These are phyloP conservation scores for Drosophila nr. perissopoda DNA, from an alignment of 2,888 invertebrate species.

Conservation along the genomic window DNA sequence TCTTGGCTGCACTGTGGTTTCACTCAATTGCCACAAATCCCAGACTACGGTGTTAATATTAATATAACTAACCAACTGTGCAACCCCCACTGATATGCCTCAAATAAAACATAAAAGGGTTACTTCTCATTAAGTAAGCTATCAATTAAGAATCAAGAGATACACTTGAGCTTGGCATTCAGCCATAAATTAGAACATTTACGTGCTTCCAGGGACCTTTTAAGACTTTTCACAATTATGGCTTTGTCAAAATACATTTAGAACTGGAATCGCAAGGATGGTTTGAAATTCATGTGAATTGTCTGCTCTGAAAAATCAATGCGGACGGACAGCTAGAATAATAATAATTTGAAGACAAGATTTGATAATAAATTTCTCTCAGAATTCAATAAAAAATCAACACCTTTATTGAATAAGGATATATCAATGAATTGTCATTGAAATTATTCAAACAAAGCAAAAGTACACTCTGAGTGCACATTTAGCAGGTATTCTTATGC, in stretches of 20 bases:
- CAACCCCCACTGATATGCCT: neutral
- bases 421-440: neutral
- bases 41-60: conserved; percentile 34
- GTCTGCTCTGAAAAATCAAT: neutral
- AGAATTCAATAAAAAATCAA: neutral
- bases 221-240: neutral
- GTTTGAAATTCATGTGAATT: neutral
- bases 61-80: conserved; percentile 18
- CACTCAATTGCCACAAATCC: conserved; percentile 43
- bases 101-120: conserved; percentile 8
- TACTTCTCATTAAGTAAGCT: neutral
- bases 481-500: neutral
- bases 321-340: neutral
- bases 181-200: neutral
- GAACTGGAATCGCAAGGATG: neutral
- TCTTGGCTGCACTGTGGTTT: conserved; percentile 18
- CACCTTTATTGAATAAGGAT: neutral
- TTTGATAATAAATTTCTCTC: neutral
- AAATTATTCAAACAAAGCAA: neutral
- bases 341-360: neutral
- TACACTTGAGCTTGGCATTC: neutral
- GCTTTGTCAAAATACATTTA: neutral
- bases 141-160: conserved; percentile 7
- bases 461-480: neutral
- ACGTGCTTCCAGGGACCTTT: neutral